Evolutionary conservation across 30 jellyfish, hydroid and myxozoan genomes (phyloP), one percentile per base, ranked within the genome.

Genomic region (Hydractinia echinata): DNA sequence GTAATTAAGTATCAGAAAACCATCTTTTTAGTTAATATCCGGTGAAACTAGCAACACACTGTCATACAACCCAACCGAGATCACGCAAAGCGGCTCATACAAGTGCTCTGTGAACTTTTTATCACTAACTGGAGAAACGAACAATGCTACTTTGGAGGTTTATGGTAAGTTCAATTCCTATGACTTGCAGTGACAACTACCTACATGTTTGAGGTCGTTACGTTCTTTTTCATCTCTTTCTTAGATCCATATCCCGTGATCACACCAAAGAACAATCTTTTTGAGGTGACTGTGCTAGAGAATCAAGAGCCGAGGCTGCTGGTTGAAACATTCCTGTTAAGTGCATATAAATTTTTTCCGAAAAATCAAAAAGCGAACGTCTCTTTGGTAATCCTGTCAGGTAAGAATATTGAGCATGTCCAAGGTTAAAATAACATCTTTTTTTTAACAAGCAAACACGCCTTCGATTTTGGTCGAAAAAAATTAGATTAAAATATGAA

Each of bases 71-170:
- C 54, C 87, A 1, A 78, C 95, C 11, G 72, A 14, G 21, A 49
- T 71, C 30, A 69, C 81, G 44, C 90, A 86, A 54, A 58, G 93
- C 21, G 95, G 89, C 4, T 51, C 49, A n/a, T 91, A 91, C 71
- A 76, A 52, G 8, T 91, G 97, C 66, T 51, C 53, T 19, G 97
- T 91, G 5, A 14, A 84, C 4, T 91, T 73, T 61, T 85, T 85
- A 51, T 6, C 85, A 4, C 72, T 85, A 11, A 66, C 89, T 21
- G 96, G 93, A 4, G 71, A 79, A 19, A 91, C 96, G 10, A 85
- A 82, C 52, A 91, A 82, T 83, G 94, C 87, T 3, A 91, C 94
- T 1, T 87, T 91, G 9, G 83, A 94, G 71, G 97, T 91, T 56
- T 91, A 91, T 55, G 96, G 97, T 91, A 77, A 78, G 95, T 67